Conservation (phyloP, 2,888 invertebrate genomes). For the Sclerodermus sp. region DNA sequence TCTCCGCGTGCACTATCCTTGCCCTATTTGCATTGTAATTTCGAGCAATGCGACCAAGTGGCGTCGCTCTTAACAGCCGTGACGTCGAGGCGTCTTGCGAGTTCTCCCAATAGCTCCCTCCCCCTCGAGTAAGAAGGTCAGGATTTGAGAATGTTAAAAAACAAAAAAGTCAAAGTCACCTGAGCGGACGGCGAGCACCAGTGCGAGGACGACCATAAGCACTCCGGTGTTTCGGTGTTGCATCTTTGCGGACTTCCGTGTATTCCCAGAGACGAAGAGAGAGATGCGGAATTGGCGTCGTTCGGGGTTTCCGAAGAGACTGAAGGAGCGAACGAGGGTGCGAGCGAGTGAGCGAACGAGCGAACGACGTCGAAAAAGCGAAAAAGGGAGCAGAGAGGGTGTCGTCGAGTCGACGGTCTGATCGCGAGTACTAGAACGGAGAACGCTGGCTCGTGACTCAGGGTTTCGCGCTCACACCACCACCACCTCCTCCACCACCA, state of each 20-base stretch:
- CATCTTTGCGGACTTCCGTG: conserved; percentile 15
- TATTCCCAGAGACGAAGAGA: not conserved
- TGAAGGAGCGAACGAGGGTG: too few species aligned
- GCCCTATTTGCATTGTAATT: not conserved
- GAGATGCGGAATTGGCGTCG: not conserved
- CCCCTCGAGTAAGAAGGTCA: too few species aligned
- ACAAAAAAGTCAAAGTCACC: conserved; percentile 23
- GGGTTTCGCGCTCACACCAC: conserved; percentile 21
- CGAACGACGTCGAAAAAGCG: conserved; percentile 8
- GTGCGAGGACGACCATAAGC: conserved; percentile 23
- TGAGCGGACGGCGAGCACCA: conserved; percentile 31
- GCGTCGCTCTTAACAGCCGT: too few species aligned
- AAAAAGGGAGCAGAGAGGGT: conserved; percentile 18
- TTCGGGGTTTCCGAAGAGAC: not conserved
- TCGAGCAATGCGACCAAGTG: too few species aligned
- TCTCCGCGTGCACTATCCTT: too few species aligned
- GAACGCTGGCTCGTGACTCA: conserved; percentile 3
- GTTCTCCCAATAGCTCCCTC: too few species aligned
- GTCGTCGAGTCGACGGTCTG: conserved; percentile 29
- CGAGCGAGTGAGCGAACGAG: too few species aligned
- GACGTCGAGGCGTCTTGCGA: too few species aligned
- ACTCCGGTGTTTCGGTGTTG: conserved; percentile 19
- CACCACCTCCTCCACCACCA: not conserved
- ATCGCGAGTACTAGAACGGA: conserved; percentile 29
- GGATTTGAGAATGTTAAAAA: too few species aligned